phyloP scores from a whole-genome alignment of 2,113 vertebrate genomes.

The Mormyrus iriodes region DNA sequence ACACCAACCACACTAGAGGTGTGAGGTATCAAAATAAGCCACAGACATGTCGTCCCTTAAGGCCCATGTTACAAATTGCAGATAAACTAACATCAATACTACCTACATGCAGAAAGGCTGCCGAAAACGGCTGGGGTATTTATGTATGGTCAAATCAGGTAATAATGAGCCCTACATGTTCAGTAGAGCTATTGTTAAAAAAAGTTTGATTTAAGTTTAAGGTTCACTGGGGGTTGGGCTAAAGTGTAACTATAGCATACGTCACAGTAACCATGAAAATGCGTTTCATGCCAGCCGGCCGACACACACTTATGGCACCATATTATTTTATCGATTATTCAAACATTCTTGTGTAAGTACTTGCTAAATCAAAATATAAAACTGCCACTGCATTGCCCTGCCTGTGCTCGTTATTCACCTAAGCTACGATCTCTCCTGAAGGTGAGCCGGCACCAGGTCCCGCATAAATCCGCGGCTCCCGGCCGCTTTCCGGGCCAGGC shows the following conservation, averaged over 20 bases:
- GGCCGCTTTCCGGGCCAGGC: too few relatives aligned
- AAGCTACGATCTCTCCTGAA: background rate
- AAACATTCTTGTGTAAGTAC: background rate
- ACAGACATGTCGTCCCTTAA: background rate
- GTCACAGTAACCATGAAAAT: background rate
- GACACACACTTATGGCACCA: background rate
- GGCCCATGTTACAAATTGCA: background rate
- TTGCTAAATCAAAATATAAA: background rate
- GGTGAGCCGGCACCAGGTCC: background rate
- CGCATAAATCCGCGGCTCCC: too few relatives aligned
- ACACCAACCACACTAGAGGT: background rate
- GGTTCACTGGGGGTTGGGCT: background rate
- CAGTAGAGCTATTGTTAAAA: background rate
- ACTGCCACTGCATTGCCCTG: background rate
- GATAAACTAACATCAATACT: background rate
- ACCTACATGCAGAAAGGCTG: background rate
- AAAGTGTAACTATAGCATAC: background rate
- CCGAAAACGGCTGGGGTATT: background rate
- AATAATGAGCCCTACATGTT: background rate
- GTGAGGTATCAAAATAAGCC: background rate
- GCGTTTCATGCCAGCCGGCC: background rate
- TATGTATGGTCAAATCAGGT: background rate
- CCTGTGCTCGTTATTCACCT: background rate
- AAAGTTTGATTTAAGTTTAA: background rate
- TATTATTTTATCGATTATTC: background rate